phyloP scores from a whole-genome alignment of 2,797 vertebrate genomes.

The Molothrus aeneus region DNA sequence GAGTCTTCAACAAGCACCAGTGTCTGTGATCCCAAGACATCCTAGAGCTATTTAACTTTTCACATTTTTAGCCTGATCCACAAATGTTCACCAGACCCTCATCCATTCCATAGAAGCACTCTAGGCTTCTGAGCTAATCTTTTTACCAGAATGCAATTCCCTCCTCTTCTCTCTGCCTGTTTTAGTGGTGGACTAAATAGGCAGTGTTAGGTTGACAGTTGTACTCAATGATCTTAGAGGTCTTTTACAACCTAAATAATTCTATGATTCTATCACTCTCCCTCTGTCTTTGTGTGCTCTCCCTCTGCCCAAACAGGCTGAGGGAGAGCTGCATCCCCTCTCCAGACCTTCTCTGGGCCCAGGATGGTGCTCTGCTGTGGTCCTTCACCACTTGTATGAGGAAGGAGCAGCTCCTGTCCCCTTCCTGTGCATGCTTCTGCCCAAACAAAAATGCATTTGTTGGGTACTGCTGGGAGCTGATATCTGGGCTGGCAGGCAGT shows the following conservation, averaged over 20 bases:
- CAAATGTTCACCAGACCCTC: background rate
- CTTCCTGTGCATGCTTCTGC: background rate
- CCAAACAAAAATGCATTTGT: background rate
- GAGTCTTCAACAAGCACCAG: background rate
- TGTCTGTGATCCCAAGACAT: background rate
- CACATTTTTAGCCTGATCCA: background rate
- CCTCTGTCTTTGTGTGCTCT: accelerated
- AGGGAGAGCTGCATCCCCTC: background rate
- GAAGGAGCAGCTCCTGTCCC: background rate
- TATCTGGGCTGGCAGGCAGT: too few relatives aligned
- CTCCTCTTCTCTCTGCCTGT: background rate
- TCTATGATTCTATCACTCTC: background rate
- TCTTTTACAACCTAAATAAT: background rate
- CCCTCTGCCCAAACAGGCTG: background rate
- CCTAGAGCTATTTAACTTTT: background rate
- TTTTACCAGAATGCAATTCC: background rate
- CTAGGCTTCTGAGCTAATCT: background rate
- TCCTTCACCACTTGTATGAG: background rate
- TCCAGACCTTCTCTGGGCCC: background rate
- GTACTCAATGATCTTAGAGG: background rate
- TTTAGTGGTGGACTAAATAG: too few relatives aligned
- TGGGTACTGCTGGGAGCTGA: too few relatives aligned
- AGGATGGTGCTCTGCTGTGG: background rate
- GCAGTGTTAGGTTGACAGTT: background rate
- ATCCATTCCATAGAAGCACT: accelerated